Base-by-base conservation (phyloP, 2,113 vertebrate genomes). In the Ochotona princeps region DNA sequence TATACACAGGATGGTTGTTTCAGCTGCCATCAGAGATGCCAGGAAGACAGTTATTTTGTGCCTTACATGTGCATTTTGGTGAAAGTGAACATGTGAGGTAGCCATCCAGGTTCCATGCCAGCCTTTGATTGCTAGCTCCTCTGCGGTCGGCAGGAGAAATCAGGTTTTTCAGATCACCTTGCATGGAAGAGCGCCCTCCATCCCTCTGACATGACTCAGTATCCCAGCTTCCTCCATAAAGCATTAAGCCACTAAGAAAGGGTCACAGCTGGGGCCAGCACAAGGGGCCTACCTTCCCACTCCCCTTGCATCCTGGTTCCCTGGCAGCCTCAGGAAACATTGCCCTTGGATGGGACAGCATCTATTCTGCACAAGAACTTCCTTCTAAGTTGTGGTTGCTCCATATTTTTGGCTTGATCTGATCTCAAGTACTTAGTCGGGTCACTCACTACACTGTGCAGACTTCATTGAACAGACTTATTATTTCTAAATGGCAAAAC, bases 401-500 rank as follows among this genome's bases (percentile, higher is more conserved):
- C 30, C 10, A 6, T 87, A 82, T 47, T 76, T 93, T 80, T 47
- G 73, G 51, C 51, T 21, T 20, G 30, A 1, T 47, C 47, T 35
- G 38, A 14, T 83, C 86, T 86, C 83, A 87, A 87, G 57, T 49
- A 44, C 15, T 51, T 38, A 61, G 21, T 32, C 65, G 79, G 70
- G 10, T 70, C 57, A 30, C 32, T 87, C 26, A 54, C n/a, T 65
- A 51, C 5, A 23, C 75, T 35, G 2, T 51, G 14, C 11, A 61
- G n/a, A 63, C 67, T 66, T 61, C 89, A 67, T 38, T 78, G 49
- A 92, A 63, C 15, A 73, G 38, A 81, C 7, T 83, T 84, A 51
- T 91, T 87, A 25, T 84, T 94, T 93, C 49, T 91, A 49, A 94
- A 82, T 87, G 66, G 87, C 90, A 49, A 28, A 91, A 76, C 32